Percentiles rank a stretch among this genome's conserved stretches.
Evolutionary conservation across 2,797 vertebrate genomes (phyloP).

Genomic region (Propithecus perrieri): DNA sequence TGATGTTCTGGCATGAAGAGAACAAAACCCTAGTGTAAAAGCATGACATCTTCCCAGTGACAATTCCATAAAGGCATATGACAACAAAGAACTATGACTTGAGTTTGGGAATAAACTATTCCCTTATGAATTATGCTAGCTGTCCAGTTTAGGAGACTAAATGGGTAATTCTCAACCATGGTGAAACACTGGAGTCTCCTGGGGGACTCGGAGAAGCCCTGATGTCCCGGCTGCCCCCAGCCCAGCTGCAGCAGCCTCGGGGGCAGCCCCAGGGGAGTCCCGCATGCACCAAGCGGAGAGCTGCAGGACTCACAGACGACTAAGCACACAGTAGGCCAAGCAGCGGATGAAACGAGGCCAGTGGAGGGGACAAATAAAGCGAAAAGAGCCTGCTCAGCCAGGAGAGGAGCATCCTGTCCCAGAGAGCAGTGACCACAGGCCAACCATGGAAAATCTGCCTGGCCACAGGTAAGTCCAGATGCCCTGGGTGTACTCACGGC

Average conservation of each 20-base stretch:
- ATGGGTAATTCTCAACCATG: background rate
- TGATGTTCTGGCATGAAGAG: background rate
- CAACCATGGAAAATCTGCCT: background rate
- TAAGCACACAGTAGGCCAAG: background rate
- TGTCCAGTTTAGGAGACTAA: background rate
- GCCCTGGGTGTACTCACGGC: too few relatives aligned
- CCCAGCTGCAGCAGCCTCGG: fast-evolving
- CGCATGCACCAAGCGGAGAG: background rate
- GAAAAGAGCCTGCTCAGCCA: background rate
- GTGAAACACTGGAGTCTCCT: background rate
- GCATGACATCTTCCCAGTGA: fast-evolving
- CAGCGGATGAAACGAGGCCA: background rate
- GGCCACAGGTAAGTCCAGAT: background rate
- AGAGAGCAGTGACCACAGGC: fast-evolving
- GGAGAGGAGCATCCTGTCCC: background rate
- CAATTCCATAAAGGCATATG: fast-evolving
- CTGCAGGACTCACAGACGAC: background rate
- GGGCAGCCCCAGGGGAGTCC: background rate
- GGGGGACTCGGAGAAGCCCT: background rate
- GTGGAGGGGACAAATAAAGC: too few relatives aligned
- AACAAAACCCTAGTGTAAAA: background rate
- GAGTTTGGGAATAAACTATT: too few relatives aligned
- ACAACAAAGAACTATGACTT: fast-evolving
- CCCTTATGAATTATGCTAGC: background rate
- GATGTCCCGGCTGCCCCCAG: fast-evolving